Evolutionary conservation across 2,113 vertebrate species (phyloP), one percentile per base, ranked within the genome.

Genomic region (Sceloporus tristichus): DNA sequence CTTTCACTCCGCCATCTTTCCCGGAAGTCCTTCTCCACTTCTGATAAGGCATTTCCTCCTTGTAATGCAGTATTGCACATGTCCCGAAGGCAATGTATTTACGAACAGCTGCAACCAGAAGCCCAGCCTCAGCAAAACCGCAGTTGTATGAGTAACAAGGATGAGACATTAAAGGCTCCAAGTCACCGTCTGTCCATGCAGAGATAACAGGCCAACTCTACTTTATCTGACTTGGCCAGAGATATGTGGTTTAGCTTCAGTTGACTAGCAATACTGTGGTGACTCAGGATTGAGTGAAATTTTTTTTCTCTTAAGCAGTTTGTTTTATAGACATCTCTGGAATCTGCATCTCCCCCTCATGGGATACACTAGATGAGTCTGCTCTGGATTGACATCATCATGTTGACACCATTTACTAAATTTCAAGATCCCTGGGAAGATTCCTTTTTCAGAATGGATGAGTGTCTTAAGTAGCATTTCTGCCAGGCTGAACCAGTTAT

Each of bases 121-220:
- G 2, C 21, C 25, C 78, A 76, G 62, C 25, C 38, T 59, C 75
- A 34, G 59, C 40, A 82, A 10, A 59, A 29, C 25, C 62, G 29
- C 42, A 29, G 42, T 40, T 4, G 29, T 78, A 38, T 87, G 89
- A 90, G 29, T 84, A 71, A 89, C 13, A 70, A 8, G 34, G 73
- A 53, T 81, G 74, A 83, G 73, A 40, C 38, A 38, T 27, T 27
- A 38, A 80, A 77, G 74, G 42, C 62, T 82, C 73, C 34, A 85
- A 65, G 84, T 86, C 88, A 86, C 25, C 78, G 88, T 90, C 88
- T 89, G 73, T 54, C 84, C 73, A 71, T 79, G 79, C 59, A 68
- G 65, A 74, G 68, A 38, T 77, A 86, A 86, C 74, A 65, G 53
- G 38, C 65, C 53, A 48, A 19, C 9, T 2, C 71, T 59, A 7